phyloP scores from a whole-genome alignment of 2,113 vertebrate genomes.

The Chionomys nivalis region DNA sequence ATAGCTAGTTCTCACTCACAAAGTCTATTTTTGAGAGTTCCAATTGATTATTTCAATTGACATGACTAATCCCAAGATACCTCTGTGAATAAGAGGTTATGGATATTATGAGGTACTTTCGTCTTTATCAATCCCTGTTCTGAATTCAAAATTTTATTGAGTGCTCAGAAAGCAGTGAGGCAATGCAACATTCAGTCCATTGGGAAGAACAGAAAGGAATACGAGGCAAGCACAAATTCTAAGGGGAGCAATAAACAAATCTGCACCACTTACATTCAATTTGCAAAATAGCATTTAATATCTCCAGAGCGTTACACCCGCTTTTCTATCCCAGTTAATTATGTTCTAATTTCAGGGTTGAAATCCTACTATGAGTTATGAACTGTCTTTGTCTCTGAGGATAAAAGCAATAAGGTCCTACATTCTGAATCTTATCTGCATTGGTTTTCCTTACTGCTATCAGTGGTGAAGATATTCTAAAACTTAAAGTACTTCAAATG shows the following conservation, averaged over 20 bases:
- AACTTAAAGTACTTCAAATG: background rate
- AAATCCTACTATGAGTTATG: background rate
- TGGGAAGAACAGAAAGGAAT: background rate
- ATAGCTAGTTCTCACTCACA: background rate
- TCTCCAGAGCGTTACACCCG: background rate
- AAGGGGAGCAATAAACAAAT: background rate
- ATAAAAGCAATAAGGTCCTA: background rate
- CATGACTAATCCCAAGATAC: slow-evolving; percentile 42
- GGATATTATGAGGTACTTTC: background rate
- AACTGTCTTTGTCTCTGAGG: background rate
- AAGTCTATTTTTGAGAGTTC: slow-evolving; percentile 47
- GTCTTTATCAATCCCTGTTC: slow-evolving; percentile 7
- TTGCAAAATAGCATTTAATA: background rate
- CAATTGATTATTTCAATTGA: slow-evolving; percentile 56
- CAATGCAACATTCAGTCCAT: background rate
- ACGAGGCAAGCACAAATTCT: background rate
- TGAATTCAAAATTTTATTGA: slow-evolving; percentile 61
- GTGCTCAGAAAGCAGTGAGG: background rate
- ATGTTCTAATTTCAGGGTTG: background rate
- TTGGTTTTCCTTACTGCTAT: background rate
- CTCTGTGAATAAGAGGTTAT: slow-evolving; percentile 42
- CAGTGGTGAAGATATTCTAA: background rate
- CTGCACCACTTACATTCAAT: background rate
- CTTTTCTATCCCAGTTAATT: slow-evolving; percentile 7
- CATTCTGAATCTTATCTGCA: background rate